Conservation (phyloP, 2,797 vertebrate species). For the Acanthopagrus latus region DNA sequence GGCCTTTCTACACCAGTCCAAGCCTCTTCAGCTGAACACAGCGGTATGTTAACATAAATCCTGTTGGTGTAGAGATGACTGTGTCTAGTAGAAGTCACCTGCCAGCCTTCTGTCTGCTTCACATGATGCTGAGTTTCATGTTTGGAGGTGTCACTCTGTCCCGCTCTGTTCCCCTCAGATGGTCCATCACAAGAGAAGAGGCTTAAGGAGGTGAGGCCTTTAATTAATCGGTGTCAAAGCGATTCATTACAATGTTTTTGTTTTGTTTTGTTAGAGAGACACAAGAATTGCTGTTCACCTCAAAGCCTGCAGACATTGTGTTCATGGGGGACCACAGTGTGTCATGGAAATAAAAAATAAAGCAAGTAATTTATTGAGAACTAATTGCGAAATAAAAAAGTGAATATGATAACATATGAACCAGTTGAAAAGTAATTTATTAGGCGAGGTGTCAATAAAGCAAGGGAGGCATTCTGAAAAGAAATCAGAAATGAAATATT, state of each 20-base stretch:
- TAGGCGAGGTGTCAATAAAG: too few relatives aligned
- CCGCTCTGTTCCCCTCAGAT: conserved; percentile 46
- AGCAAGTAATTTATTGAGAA: too few relatives aligned
- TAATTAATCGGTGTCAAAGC: not conserved
- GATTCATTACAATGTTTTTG: not conserved
- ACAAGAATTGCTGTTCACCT: not conserved
- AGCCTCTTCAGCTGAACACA: not conserved
- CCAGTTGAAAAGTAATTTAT: too few relatives aligned
- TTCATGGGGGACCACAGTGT: not conserved
- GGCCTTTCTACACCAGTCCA: not conserved
- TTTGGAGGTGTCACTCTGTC: conserved; percentile 9
- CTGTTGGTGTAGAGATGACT: not conserved
- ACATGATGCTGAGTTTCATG: not conserved
- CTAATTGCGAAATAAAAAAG: not conserved
- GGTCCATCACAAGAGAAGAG: conserved; percentile 4
- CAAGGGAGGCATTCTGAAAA: too few relatives aligned
- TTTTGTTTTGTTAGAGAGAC: not conserved
- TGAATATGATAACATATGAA: too few relatives aligned
- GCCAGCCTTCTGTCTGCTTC: not conserved
- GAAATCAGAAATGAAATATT: too few relatives aligned
- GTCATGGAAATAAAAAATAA: too few relatives aligned
- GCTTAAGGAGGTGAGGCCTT: conserved; percentile 38
- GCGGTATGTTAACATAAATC: conserved; percentile 16
- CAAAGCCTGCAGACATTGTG: not conserved
- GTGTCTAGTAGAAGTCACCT: not conserved